These are phyloP conservation scores for Drosophila phalerata DNA, from an alignment of 2,888 invertebrate species.

Conservation along the genomic window DNA sequence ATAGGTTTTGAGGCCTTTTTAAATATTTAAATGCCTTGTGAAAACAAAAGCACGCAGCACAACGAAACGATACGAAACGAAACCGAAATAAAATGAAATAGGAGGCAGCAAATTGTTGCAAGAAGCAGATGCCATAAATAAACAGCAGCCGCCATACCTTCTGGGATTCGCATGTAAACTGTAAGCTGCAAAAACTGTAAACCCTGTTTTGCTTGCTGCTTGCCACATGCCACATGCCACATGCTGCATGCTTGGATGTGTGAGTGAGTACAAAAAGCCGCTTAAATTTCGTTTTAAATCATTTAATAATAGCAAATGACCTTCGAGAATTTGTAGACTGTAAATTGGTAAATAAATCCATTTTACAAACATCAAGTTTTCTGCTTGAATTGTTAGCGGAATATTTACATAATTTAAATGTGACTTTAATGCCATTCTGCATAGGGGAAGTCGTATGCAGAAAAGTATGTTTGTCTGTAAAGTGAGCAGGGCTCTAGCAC, in stretches of 20 bases:
- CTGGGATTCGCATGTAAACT: conserved; percentile 37
- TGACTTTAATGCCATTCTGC: conserved; percentile 3
- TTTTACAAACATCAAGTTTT: background rate
- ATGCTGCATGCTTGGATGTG: background rate
- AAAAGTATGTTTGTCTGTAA: conserved; percentile 11
- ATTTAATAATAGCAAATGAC: conserved; percentile 42
- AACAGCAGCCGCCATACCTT: conserved; percentile 54
- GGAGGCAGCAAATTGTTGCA: conserved; percentile 31
- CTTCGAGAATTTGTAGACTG: conserved; percentile 23
- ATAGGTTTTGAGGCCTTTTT: conserved; percentile 62
- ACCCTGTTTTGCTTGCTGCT: conserved; percentile 11
- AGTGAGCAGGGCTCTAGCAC: conserved; percentile 45
- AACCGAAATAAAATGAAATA: conserved; percentile 4
- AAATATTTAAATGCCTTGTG: conserved; percentile 75
- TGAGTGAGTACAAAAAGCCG: background rate
- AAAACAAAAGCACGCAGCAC: conserved; percentile 53
- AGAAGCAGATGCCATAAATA: conserved; percentile 72
- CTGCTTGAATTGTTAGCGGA: conserved; percentile 6
- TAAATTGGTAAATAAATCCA: conserved; percentile 10
- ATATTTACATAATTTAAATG: conserved; percentile 12
- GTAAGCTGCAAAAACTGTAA: conserved; percentile 20
- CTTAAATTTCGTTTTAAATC: conserved; percentile 35
- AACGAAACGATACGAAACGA: conserved; percentile 10
- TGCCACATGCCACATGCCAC: background rate
- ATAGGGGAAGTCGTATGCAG: background rate